These are phyloP conservation scores for Peromyscus nudipes DNA, from an alignment of 2,797 vertebrate species.

Conservation along the genomic window DNA sequence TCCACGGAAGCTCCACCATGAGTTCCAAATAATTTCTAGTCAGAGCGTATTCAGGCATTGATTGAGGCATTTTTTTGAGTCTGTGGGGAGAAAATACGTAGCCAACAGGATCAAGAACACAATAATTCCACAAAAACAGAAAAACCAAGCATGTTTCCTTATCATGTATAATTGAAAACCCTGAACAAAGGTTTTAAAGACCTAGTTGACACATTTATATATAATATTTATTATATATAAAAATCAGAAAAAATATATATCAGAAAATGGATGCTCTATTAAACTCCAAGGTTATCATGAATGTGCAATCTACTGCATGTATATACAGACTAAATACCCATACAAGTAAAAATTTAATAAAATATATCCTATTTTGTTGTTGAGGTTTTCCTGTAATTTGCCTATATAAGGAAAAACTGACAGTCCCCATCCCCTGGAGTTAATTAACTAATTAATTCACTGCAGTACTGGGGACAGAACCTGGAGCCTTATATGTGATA, in stretches of 20 bases:
- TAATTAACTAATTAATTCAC: background rate
- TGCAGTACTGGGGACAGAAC: background rate
- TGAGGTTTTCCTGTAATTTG: background rate
- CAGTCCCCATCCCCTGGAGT: background rate
- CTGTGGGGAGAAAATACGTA: constrained; percentile 85
- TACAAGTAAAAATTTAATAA: background rate
- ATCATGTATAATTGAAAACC: background rate
- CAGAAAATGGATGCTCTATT: background rate
- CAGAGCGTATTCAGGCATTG: constrained; percentile 98
- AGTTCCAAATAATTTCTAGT: constrained; percentile 98
- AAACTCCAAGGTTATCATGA: background rate
- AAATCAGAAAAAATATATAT: no score
- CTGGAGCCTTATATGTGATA: background rate
- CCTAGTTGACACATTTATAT: background rate
- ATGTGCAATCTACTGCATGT: background rate
- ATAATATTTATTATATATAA: no score
- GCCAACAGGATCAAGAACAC: constrained; percentile 13
- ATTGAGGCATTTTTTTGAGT: constrained; percentile 99
- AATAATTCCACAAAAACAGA: background rate
- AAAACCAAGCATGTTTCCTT: background rate
- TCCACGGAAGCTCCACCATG: constrained; percentile 99
- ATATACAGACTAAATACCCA: background rate
- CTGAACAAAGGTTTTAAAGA: background rate
- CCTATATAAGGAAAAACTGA: background rate
- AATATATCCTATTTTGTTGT: background rate